Evolutionary conservation across 2,113 vertebrate genomes (phyloP), one percentile per base, ranked within the genome.

Genomic region (Oriolus oriolus): DNA sequence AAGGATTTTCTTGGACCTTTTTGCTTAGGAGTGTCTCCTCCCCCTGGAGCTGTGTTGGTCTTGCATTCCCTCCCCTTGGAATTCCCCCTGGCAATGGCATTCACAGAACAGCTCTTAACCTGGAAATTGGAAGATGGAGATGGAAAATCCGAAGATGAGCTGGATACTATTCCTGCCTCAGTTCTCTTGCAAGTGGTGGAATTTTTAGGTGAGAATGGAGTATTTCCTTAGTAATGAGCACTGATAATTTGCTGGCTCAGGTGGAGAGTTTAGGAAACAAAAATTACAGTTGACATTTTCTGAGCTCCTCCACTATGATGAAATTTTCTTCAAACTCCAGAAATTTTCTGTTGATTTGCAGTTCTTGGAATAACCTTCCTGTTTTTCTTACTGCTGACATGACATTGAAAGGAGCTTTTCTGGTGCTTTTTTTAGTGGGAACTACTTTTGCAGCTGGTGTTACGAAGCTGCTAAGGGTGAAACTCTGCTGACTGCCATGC

Each of bases 11-110:
- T 66, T 31, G 89, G 61, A 64, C 28, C 1, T 54, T 79, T 89
- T 84, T 47, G 80, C 93, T 22, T 73, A 99, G 99, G 99, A 33
- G 99, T 99, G 66, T 99, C 99, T 10, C 99, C 99, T 8, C 98
- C 99, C 93, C 99, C 99, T 15, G 99, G 99, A 83, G 99, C 99
- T 22, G 99, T 99, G 23, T 69, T 99, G 90, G 98, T 99, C 54
- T 92, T 99, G 77, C 99, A 99, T 95, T 99, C 99, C n/a, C 97
- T 99, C 68, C 99, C 99, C 0, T 97, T 99, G 61, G 99, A 99
- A 96, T 99, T 99, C 95, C 99, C 99, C 6, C 93, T 99, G 97
- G 99, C 99, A 26, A 97, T 99, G 98, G 99, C 99, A 7, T 99
- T 99, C 37, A 98, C 99, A 8, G 99, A 99, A 74, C 99, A 99